Base-by-base conservation (phyloP, 92 coral and sea anemone genomes). In the Desmophyllum pertusum region DNA sequence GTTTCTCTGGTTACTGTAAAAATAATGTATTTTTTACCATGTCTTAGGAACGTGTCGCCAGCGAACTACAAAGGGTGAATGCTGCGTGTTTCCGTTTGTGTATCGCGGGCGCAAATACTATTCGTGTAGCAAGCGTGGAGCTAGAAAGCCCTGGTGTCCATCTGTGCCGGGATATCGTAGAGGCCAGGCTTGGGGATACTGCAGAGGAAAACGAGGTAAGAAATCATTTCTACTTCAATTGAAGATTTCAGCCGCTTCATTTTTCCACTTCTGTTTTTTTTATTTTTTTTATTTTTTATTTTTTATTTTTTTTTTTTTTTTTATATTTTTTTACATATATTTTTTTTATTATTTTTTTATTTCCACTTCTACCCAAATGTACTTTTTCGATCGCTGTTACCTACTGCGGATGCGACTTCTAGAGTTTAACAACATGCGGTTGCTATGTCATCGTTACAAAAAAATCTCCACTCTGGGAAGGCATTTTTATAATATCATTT, bases 121-220 rank as follows among this genome's bases (percentile, higher is more conserved):
- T 17, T 38, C 55, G 1, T 81, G 85, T 41, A 57, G 42, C 67
- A 71, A 41, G 7, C 31, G 41, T 14, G 77, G 85, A 37, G 41
- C 69, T 29, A 40, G 27, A 70, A 37, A 70, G 33, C 52, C 67
- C 15, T 81, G 85, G 85, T 81, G 85, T 40, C 68, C 85, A 17
- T 15, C 52, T 15, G 40, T 42, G 6, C 77, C 77, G n/a, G 85
- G 78, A 33, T 81, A 70, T 75, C 61, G 61, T 10, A 71, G 41
- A 40, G 69, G 70, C 1, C 50, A 70, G 37, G 37, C 57, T 9
- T 81, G 85, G 85, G 85, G 78, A 31, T 81, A 81, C 66, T 81
- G 85, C 85, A 73, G 85, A 40, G 85, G 85, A 72, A 41, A 57
- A 42, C 36, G 53, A 81, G 35, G 85, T 81, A 27, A 81, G 85